A percentile compares a stretch with the other conserved stretches of the same genome.
These are phyloP conservation scores for Gambelia wislizenii DNA, from an alignment of 2,797 vertebrate species.

Conservation along the genomic window DNA sequence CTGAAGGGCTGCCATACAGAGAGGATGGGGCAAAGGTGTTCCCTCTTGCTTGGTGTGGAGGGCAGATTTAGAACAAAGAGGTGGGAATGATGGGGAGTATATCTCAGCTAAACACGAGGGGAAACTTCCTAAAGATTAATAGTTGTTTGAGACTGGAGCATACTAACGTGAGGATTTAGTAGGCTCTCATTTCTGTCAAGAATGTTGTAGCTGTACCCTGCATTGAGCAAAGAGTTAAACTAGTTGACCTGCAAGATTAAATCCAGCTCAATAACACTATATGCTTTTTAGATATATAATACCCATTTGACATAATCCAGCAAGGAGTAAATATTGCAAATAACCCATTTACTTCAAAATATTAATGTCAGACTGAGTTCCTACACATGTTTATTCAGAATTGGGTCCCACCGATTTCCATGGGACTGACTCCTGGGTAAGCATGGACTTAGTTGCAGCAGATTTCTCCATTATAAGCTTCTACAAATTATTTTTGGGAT, in stretches of 20 bases:
- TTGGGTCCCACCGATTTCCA: not conserved
- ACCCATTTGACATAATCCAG: not conserved
- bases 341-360: too few relatives aligned
- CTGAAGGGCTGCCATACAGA: not conserved
- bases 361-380: not conserved
- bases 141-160: not conserved
- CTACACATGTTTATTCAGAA: not conserved
- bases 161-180: not conserved
- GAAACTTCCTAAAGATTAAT: not conserved
- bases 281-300: not conserved
- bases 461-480: not conserved
- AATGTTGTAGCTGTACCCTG: not conserved
- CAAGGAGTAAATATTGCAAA: not conserved
- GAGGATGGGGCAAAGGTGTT: too few relatives aligned
- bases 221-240: not conserved
- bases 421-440: not conserved
- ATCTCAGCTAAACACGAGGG: not conserved
- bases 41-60: not conserved
- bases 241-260: not conserved
- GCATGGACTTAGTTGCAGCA: not conserved
- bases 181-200: not conserved
- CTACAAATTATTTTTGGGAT: not conserved
- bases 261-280: not conserved
- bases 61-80: not conserved
- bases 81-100: not conserved